Evolutionary conservation across 2,888 invertebrate genomes (phyloP).

Genomic region (Oxyscelio sp.): DNA sequence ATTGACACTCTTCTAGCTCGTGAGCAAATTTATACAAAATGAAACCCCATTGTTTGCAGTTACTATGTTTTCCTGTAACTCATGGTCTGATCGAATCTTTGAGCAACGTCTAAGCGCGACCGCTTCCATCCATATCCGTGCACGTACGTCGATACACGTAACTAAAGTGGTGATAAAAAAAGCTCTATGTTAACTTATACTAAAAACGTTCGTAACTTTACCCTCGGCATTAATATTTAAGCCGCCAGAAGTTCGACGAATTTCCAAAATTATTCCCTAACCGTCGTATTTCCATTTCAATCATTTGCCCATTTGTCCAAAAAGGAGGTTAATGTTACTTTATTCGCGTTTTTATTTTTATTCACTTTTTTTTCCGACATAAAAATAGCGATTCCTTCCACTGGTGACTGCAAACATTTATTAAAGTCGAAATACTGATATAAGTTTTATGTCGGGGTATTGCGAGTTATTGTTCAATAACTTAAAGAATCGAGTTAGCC

Average conservation of each 20-base stretch:
- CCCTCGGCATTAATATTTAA: constrained; percentile 37
- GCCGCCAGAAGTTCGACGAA: constrained; percentile 17
- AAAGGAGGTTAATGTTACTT: constrained; percentile 10
- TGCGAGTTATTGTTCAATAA: constrained; percentile 40
- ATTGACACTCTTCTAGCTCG: neutral
- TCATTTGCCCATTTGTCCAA: neutral
- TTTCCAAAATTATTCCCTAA: constrained; percentile 30
- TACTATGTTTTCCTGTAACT: constrained; percentile 42
- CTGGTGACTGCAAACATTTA: constrained; percentile 38
- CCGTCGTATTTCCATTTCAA: constrained; percentile 7
- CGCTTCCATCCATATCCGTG: constrained; percentile 42
- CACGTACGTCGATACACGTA: constrained; percentile 58
- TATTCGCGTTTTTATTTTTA: too few relatives aligned
- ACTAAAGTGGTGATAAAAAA: constrained; percentile 40
- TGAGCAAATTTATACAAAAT: constrained; percentile 2
- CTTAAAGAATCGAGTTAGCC: constrained; percentile 24
- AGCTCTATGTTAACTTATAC: constrained; percentile 47
- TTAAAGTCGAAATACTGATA: constrained; percentile 38
- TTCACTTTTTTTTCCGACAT: too few relatives aligned
- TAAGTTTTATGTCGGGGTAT: constrained; percentile 30
- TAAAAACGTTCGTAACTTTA: constrained; percentile 9
- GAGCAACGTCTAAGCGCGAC: constrained; percentile 26
- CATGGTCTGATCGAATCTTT: constrained; percentile 53
- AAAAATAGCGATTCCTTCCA: too few relatives aligned
- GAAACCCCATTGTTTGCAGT: constrained; percentile 27